A percentile compares a stretch with the other conserved stretches of the same genome.
These are phyloP conservation scores for Heliconius melpomene DNA, from an alignment of 1,140 invertebrate genomes.

Conservation along the genomic window DNA sequence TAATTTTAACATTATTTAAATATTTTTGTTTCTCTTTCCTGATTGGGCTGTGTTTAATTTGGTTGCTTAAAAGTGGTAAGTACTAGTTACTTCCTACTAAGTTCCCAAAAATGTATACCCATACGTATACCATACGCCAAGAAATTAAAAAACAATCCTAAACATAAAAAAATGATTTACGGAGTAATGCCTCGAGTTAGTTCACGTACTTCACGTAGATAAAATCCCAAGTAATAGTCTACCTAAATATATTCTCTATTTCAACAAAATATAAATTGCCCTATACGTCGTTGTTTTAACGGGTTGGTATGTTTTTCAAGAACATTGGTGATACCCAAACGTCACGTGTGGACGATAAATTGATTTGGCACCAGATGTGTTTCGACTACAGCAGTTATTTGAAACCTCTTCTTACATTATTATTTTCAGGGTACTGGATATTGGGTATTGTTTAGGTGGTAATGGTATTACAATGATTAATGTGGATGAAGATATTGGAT, in stretches of 20 bases:
- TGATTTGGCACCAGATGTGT: slow-evolving; percentile 68
- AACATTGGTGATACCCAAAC: slow-evolving; percentile 40
- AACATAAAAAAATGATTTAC: neutral
- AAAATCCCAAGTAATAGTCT: neutral
- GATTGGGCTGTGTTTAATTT: too few species aligned
- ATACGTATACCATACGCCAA: too few species aligned
- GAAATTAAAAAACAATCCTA: neutral
- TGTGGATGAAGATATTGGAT: slow-evolving; percentile 22
- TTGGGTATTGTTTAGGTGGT: slow-evolving; percentile 27
- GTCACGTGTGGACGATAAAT: slow-evolving; percentile 67
- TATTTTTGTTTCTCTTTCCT: too few species aligned
- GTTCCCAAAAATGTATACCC: too few species aligned
- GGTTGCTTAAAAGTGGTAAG: too few species aligned
- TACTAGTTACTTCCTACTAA: too few species aligned
- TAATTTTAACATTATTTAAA: too few species aligned
- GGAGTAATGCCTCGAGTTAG: neutral
- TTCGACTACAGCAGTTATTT: slow-evolving; percentile 57
- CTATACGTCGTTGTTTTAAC: neutral
- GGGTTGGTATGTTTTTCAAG: slow-evolving; percentile 9
- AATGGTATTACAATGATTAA: slow-evolving; percentile 26
- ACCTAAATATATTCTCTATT: neutral
- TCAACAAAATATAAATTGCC: slow-evolving; percentile 10
- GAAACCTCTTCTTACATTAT: slow-evolving; percentile 55
- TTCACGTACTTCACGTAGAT: neutral
- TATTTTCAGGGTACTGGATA: slow-evolving; percentile 47